Evolutionary conservation across 1,140 invertebrate species (phyloP), one percentile per base, ranked within the genome.

Genomic region (Macrocentrus cingulum): DNA sequence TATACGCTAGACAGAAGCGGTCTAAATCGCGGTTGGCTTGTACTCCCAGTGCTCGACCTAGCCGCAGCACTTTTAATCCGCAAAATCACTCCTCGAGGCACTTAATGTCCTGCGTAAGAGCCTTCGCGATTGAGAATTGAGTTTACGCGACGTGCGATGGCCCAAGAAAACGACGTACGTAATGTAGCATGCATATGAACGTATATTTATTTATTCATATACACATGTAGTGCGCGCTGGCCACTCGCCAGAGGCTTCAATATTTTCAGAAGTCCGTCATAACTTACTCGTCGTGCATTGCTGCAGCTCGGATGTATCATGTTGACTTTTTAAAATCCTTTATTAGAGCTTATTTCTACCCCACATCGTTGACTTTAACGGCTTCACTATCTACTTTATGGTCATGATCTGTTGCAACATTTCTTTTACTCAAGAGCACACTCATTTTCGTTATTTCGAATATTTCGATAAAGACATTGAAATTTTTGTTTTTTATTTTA

Each of bases 251-350:
- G 25, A 22, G 32, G 13, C 49, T 64, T 59, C 64, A 65, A 69
- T 77, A 76, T 73, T 73, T 75, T 69, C 64, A 58, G 64, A 68
- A 69, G 62, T 60, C 56, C 67, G 66, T 71, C 65, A 68, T 66
- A 68, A 64, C 56, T 56, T 48, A 55, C 51, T 29, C 61, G 55
- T 57, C 63, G 59, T 18, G 19, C 22, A 13, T 32, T 5, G 48
- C 20, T 48, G 44, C 34, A 39, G 19, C 23, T 22, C 13, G 18
- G 13, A 20, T 20, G 13, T 15, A 49, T 25, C 37, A 34, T 9
- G 36, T 32, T 18, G 25, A 18, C 15, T 41, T 41, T 41, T 16
- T 1, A 37, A 34, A 29, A 29, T 9, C 25, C 25, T 29, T 29
- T 29, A 29, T 29, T 54, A 54, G 45, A 42, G 36, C 29, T 9